Base-by-base conservation (phyloP, 2,113 vertebrate species). In the Seriola quinqueradiata region DNA sequence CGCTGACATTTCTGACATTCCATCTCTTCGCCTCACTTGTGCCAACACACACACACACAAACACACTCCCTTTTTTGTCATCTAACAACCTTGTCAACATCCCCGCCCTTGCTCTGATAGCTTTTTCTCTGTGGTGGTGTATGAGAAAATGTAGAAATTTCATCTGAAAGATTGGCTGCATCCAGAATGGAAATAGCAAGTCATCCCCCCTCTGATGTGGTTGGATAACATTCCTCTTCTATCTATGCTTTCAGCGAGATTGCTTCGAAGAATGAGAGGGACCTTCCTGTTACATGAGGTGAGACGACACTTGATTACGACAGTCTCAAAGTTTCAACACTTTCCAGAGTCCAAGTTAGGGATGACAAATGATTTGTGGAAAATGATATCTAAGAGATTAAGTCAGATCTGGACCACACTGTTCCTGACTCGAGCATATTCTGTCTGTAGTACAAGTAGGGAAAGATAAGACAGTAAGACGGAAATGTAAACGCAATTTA, bases 71-170 rank as follows among this genome's bases (percentile, higher is more conserved):
- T 48, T 59, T 69, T 69, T 67, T 16, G 50, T 63, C 3, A 61
- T 84, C 83, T 61, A 83, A 91, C 67, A 77, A 63, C 72, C 70
- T 80, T 21, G 21, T 48, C 71, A 74, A 55, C 55, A 73, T 60
- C 32, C 13, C 46, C 9, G 23, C 58, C 70, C 52, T 48, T 13
- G 34, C 70, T 59, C 70, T 71, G 75, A 86, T 67, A 63, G 3
- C 69, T 61, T 44, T 83, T 70, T 79, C 44, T 75, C 60, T 23
- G 25, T 76, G 23, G 17, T 28, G 19, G 54, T 42, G n/a, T 55
- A 61, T 58, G 66, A 52, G 38, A 69, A 80, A 76, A 75, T 79
- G 25, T 34, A 65, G 23, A 75, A 69, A 82, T 69, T 42, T 40
- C 74, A 75, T 74, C 60, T 34, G 23, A 63, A 48, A 87, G 61